Base-by-base conservation (phyloP, 2,113 vertebrate species). In the Alethe castanea region DNA sequence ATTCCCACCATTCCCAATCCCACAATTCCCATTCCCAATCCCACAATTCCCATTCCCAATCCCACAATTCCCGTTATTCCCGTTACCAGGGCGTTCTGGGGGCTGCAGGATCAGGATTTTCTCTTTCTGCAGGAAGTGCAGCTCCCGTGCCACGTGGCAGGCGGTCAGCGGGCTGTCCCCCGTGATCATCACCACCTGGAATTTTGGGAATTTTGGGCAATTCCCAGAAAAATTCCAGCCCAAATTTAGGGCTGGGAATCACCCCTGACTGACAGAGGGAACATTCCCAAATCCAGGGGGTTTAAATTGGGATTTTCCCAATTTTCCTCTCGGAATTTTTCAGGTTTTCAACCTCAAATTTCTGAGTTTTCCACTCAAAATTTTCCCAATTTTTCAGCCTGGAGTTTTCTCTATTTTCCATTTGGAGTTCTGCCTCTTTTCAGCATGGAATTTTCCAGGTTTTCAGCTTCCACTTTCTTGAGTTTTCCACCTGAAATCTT, bases 151-250 rank as follows among this genome's bases (percentile, higher is more conserved):
- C 62, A 99, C 99, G 2, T 99, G 99, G 95, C 99, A 99, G 6
- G 99, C 99, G 0, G 99, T 99, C 36, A 99, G 98, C 1, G 99
- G 99, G 89, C 99, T 99, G 96, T 99, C 99, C 2, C 99, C 99
- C 2, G 99, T 99, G 95, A 99, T 99, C 99, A 99, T 99, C 89
- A 99, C 99, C 92, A 99, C 99, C 99, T 99, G 97, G 29, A 19
- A 53, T 24, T 22, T 6, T 3, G 54, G 59, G 7, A 52, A 59
- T 52, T 29, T 2, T 4, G 3, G 4, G 25, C 25, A 19, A 73
- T 45, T n/a, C 33, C 40, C 28, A 1, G 1, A 2, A 15, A 6
- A n/a, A 56, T 42, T 26, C 69, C 50, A 10, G 22, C 36, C 50
- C 1, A 11, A 6, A 10, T 42, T 54, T 4, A 11, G 6, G 17